Conservation (phyloP, 2,888 invertebrate genomes). For the Mantis religiosa region DNA sequence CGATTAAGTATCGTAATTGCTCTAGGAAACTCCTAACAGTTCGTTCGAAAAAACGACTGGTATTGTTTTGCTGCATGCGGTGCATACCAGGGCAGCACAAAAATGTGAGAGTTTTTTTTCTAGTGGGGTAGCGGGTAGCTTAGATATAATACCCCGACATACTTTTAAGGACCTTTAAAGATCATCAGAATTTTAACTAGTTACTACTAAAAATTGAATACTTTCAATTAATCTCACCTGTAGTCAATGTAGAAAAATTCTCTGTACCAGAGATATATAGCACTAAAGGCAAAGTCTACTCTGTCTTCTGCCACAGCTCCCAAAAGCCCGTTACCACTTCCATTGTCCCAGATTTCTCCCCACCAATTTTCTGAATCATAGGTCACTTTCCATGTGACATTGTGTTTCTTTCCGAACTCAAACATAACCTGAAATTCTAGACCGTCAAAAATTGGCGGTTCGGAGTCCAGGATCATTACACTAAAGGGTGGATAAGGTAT, state of each 20-base stretch:
- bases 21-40: too few relatives aligned
- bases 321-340: conserved; percentile 41
- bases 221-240: conserved; percentile 46
- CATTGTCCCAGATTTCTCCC: conserved; percentile 63
- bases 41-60: too few relatives aligned
- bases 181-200: too few relatives aligned
- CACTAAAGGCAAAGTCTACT: conserved; percentile 59
- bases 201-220: too few relatives aligned
- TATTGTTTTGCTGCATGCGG: too few relatives aligned
- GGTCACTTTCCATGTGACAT: conserved; percentile 3
- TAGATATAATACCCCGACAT: too few relatives aligned
- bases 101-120: too few relatives aligned
- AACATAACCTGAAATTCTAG: conserved; percentile 51
- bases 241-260: conserved; percentile 59
- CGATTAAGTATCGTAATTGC: too few relatives aligned
- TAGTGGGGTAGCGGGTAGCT: too few relatives aligned
- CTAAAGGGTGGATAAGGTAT: conserved; percentile 60
- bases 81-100: too few relatives aligned
- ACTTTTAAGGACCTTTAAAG: too few relatives aligned
- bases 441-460: conserved; percentile 28
- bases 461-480: conserved; percentile 36
- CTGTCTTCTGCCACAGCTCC: conserved; percentile 54
- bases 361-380: conserved; percentile 57
- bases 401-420: conserved; percentile 41
- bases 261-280: conserved; percentile 60